A percentile compares a stretch with the other conserved stretches of the same genome.
Evolutionary conservation across 2,113 vertebrate species (phyloP).

Genomic region (Xenopus tropicalis): UCB_Xtro_10.0 CM004444.2:121247501-121248000

Average conservation of each 20-base stretch:
- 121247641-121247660: background rate
- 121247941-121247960: too few species aligned
- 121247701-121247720: conserved; percentile 99
- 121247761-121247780: conserved; percentile 90
- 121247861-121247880: background rate
- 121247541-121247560: too few species aligned
- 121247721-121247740: conserved; percentile 89
- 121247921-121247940: too few species aligned
- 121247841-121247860: conserved; percentile 74
- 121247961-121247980: too few species aligned
- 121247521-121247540: too few species aligned
- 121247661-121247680: conserved; percentile 83
- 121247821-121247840: conserved; percentile 90
- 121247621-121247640: too few species aligned
- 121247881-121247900: rapidly evolving
- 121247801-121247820: conserved; percentile 97
- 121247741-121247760: conserved; percentile 95
- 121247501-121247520: too few species aligned
- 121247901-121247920: background rate
- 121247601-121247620: too few species aligned
- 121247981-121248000: too few species aligned
- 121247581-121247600: too few species aligned
- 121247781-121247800: conserved; percentile 93
- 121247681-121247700: conserved; percentile 93
- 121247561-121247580: too few species aligned